These are phyloP conservation scores for Tetheella fluctuosa DNA, from an alignment of 2,888 invertebrate genomes.

Conservation along the genomic window DNA sequence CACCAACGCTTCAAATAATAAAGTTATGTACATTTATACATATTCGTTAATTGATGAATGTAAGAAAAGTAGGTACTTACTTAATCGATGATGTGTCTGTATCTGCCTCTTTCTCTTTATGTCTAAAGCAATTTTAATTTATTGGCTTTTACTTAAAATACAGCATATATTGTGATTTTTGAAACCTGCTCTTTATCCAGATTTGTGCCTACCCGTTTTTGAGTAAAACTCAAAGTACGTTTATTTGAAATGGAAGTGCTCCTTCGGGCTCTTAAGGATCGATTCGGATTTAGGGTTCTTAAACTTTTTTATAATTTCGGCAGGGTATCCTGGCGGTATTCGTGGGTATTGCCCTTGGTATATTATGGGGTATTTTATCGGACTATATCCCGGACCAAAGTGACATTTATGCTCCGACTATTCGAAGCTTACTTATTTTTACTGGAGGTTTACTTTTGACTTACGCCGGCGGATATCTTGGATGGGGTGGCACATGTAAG, in stretches of 20 bases:
- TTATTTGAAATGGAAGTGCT: slow-evolving; percentile 32
- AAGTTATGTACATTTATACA: too few relatives aligned
- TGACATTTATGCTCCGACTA: slow-evolving; percentile 69
- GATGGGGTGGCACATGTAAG: slow-evolving; percentile 78
- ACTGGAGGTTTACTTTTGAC: slow-evolving; percentile 64
- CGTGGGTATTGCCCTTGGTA: slow-evolving; percentile 66
- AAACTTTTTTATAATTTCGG: slow-evolving; percentile 35
- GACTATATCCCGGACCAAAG: slow-evolving; percentile 70
- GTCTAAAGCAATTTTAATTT: neutral
- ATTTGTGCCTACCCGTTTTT: slow-evolving; percentile 24
- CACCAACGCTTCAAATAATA: too few relatives aligned
- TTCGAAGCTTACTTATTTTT: slow-evolving; percentile 71
- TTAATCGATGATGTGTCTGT: too few relatives aligned
- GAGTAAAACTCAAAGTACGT: slow-evolving; percentile 28
- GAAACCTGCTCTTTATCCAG: slow-evolving; percentile 30
- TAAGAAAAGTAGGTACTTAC: too few relatives aligned
- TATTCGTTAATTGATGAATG: too few relatives aligned
- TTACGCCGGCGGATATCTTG: slow-evolving; percentile 63
- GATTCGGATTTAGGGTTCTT: slow-evolving; percentile 23
- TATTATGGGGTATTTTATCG: slow-evolving; percentile 69
- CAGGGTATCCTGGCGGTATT: slow-evolving; percentile 73
- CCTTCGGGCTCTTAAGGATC: slow-evolving; percentile 27
- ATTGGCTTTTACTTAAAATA: slow-evolving; percentile 14
- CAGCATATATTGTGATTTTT: slow-evolving; percentile 24
- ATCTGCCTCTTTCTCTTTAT: too few relatives aligned